Conservation (phyloP, 1,140 invertebrate genomes). For the Camponotus floridanus region DNA sequence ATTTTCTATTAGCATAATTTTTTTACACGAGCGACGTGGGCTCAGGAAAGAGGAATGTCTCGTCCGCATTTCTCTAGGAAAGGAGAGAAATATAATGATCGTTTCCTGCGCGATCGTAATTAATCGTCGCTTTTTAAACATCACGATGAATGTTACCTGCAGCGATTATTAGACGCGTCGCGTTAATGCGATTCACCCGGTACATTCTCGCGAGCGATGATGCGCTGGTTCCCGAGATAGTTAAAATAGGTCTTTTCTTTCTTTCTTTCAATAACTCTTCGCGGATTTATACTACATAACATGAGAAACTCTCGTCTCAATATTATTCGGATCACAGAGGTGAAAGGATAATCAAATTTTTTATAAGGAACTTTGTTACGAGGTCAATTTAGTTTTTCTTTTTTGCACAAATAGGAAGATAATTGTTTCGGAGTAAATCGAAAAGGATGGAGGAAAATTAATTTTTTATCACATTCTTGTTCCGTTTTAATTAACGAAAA, state of each 20-base stretch:
- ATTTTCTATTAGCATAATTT: conserved; percentile 20
- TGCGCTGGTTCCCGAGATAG: not conserved
- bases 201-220: conserved; percentile 1
- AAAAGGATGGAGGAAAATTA: too few species aligned
- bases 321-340: too few species aligned
- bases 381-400: not conserved
- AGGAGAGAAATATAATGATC: conserved; percentile 33
- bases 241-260: not conserved
- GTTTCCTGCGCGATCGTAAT: conserved; percentile 51
- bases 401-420: not conserved
- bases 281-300: too few species aligned
- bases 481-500: conserved; percentile 13
- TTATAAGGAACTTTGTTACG: conserved; percentile 19
- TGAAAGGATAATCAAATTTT: not conserved
- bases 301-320: too few species aligned
- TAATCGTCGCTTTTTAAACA: conserved; percentile 57
- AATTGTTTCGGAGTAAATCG: too few species aligned
- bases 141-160: conserved; percentile 36
- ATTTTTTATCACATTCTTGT: too few species aligned
- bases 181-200: conserved; percentile 16
- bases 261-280: not conserved
- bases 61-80: conserved; percentile 28
- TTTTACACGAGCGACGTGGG: not conserved
- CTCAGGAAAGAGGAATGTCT: not conserved
- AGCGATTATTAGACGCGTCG: conserved; percentile 44